phyloP scores from a whole-genome alignment of 2,797 vertebrate genomes.

The Urocyon cinereoargenteus region DNA sequence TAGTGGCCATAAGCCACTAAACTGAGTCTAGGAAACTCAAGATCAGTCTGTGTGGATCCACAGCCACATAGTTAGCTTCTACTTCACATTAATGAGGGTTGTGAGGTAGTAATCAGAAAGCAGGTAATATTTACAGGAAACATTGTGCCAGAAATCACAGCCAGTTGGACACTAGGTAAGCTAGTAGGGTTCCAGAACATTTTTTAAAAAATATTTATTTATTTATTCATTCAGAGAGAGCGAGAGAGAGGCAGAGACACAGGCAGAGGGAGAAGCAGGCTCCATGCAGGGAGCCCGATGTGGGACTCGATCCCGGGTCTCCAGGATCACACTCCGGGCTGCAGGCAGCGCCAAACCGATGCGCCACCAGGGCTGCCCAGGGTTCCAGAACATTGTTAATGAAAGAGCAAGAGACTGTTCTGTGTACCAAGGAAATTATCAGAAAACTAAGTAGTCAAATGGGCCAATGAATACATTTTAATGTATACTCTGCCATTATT shows the following conservation, averaged over 20 bases:
- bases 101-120: neutral
- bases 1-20: neutral
- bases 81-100: neutral
- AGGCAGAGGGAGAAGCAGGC: too few species aligned
- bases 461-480: neutral
- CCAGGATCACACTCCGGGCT: too few species aligned
- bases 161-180: neutral
- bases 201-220: too few species aligned
- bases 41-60: neutral
- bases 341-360: too few species aligned
- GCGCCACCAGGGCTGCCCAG: too few species aligned
- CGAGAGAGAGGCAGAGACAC: too few species aligned
- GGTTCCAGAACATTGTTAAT: neutral
- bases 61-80: neutral
- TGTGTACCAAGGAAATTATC: constrained; percentile 22
- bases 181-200: neutral
- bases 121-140: neutral
- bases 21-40: neutral
- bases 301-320: too few species aligned
- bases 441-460: constrained; percentile 8
- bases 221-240: too few species aligned
- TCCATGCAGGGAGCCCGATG: too few species aligned
- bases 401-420: neutral
- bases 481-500: neutral
- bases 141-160: neutral